A percentile compares a stretch with the other conserved stretches of the same genome.
These are phyloP conservation scores for Notolabrus celidotus DNA, from an alignment of 2,797 vertebrate species.

Conservation along the genomic window DNA sequence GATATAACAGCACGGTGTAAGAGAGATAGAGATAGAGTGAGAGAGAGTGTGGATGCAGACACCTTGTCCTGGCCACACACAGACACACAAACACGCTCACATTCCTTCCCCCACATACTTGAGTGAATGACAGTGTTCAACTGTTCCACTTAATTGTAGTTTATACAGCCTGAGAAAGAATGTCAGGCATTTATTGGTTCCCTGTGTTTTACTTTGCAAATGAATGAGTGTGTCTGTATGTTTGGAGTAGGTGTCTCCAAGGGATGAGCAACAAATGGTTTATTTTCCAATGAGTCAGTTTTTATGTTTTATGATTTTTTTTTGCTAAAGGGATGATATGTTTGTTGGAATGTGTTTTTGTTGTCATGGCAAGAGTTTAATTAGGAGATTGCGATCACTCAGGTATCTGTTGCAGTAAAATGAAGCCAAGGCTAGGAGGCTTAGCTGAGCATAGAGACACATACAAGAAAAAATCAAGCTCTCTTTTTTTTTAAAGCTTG, in stretches of 20 bases:
- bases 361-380: background rate
- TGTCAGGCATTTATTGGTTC: constrained; percentile 74
- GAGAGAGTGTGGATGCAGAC: constrained; percentile 35
- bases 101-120: constrained; percentile 75
- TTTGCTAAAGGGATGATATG: background rate
- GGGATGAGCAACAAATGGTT: constrained; percentile 46
- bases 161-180: constrained; percentile 81
- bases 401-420: background rate
- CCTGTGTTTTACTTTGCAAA: constrained; percentile 68
- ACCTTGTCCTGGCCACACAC: constrained; percentile 74
- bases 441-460: constrained; percentile 3
- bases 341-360: constrained; percentile 5
- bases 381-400: constrained; percentile 6
- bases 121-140: constrained; percentile 79
- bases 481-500: background rate
- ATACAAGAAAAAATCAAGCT: too few species aligned
- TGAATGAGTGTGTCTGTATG: constrained; percentile 50
- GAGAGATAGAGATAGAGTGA: constrained; percentile 6
- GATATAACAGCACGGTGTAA: constrained; percentile 5
- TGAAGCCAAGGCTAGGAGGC: background rate
- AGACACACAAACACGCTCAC: constrained; percentile 53
- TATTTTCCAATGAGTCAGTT: constrained; percentile 18
- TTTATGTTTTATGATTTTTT: background rate
- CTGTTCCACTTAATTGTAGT: constrained; percentile 82
- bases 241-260: constrained; percentile 51